Evolutionary conservation across 2,888 invertebrate genomes (phyloP).

Genomic region (Synanthedon myopaeformis): DNA sequence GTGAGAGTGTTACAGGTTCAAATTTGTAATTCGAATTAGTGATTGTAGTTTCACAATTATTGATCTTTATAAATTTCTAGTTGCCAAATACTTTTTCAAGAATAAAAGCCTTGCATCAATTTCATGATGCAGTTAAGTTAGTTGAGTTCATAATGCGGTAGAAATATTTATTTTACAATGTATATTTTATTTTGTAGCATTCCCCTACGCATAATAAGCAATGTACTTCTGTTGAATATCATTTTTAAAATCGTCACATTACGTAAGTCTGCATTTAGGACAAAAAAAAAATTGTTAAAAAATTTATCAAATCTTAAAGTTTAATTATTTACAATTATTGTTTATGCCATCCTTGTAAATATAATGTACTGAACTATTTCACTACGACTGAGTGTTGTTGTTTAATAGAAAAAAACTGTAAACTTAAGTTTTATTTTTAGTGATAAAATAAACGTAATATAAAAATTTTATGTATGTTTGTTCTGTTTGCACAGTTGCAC

Average conservation of each 20-base stretch:
- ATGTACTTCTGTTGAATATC: not conserved
- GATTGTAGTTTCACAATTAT: constrained; percentile 35
- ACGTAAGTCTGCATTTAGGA: constrained; percentile 52
- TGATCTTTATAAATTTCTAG: constrained; percentile 59
- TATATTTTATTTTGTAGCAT: constrained; percentile 38
- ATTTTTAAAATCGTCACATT: constrained; percentile 4
- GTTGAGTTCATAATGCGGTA: constrained; percentile 46
- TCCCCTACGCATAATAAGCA: constrained; percentile 10
- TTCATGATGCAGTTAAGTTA: constrained; percentile 50
- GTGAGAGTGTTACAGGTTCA: constrained; percentile 43
- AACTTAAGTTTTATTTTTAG: constrained; percentile 68
- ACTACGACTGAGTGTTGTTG: constrained; percentile 66
- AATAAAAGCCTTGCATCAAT: constrained; percentile 47
- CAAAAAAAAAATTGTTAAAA: constrained; percentile 33
- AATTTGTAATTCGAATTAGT: constrained; percentile 38
- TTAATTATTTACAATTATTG: constrained; percentile 1
- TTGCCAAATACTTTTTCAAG: constrained; percentile 58
- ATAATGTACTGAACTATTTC: constrained; percentile 58
- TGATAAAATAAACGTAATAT: constrained; percentile 67
- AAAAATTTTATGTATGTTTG: constrained; percentile 25
- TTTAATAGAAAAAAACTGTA: constrained; percentile 62
- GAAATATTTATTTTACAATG: constrained; percentile 55
- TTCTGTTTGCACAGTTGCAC: constrained; percentile 37
- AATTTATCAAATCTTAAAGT: constrained; percentile 6
- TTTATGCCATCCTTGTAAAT: constrained; percentile 53